A percentile compares a stretch with the other conserved stretches of the same genome.
Conservation (phyloP, 2,888 invertebrate genomes). For the Thymelicus sylvestris region DNA sequence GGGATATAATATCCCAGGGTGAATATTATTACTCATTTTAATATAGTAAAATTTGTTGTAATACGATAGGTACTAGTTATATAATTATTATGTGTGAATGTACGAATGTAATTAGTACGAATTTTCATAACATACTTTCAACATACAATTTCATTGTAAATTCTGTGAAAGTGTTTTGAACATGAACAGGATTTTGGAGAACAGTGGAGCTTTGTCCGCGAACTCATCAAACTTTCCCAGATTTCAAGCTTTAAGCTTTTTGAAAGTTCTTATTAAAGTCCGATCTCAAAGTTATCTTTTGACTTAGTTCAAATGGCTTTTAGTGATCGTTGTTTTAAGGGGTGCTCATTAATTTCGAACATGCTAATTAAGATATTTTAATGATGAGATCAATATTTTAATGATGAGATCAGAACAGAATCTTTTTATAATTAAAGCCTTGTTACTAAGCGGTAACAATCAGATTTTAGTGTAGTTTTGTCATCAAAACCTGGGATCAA, state of each 20-base stretch:
- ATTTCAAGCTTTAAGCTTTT: conserved; percentile 18
- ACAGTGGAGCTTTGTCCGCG: conserved; percentile 33
- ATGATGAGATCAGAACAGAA: not conserved
- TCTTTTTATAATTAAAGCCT: no score
- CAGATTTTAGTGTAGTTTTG: no score
- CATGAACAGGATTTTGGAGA: conserved; percentile 12
- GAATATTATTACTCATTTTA: no score
- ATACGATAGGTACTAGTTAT: no score
- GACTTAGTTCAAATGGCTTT: conserved; percentile 5
- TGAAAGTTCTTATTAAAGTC: conserved; percentile 7
- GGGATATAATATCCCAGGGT: no score
- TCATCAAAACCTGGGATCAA: no score
- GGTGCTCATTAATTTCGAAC: not conserved
- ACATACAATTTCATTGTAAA: not conserved
- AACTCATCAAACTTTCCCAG: conserved; percentile 42
- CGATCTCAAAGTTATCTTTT: conserved; percentile 23
- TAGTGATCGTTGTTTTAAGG: conserved; percentile 6
- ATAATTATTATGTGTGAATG: not conserved
- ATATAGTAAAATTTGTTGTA: not conserved
- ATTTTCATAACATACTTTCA: not conserved
- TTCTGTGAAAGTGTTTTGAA: not conserved
- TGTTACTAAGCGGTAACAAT: no score
- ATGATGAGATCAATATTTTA: not conserved
- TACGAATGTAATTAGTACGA: not conserved
- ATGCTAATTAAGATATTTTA: not conserved